These are phyloP conservation scores for Aselliscus stoliczkanus DNA, from an alignment of 2,797 vertebrate species.

Conservation along the genomic window DNA sequence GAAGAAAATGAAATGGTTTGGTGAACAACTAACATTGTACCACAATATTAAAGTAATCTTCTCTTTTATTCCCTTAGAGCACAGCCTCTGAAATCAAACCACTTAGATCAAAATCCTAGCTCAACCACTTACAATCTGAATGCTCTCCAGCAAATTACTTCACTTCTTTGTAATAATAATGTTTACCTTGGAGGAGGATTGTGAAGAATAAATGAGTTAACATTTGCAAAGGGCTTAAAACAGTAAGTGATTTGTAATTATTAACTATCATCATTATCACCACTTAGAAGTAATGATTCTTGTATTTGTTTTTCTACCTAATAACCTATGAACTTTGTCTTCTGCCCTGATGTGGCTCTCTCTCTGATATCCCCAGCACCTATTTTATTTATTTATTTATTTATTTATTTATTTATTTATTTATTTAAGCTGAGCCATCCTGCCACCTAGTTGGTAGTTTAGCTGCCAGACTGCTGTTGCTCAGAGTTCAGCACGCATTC, in stretches of 20 bases:
- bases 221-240: neutral
- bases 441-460: no score
- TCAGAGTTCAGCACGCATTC: no score
- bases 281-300: neutral
- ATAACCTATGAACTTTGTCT: neutral
- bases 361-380: neutral
- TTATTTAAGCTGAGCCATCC: no score
- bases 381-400: no score
- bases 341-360: neutral
- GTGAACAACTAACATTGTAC: neutral
- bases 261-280: neutral
- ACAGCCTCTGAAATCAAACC: neutral
- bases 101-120: neutral
- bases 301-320: neutral
- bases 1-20: neutral
- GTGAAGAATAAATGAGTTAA: constrained; percentile 25
- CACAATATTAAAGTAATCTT: neutral
- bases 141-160: neutral
- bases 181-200: neutral
- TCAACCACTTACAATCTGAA: neutral
- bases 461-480: no score
- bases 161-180: neutral
- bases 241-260: neutral
- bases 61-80: neutral
- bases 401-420: no score